Conservation (phyloP, 1,140 invertebrate species). For the Cheumatopsyche charites region DNA sequence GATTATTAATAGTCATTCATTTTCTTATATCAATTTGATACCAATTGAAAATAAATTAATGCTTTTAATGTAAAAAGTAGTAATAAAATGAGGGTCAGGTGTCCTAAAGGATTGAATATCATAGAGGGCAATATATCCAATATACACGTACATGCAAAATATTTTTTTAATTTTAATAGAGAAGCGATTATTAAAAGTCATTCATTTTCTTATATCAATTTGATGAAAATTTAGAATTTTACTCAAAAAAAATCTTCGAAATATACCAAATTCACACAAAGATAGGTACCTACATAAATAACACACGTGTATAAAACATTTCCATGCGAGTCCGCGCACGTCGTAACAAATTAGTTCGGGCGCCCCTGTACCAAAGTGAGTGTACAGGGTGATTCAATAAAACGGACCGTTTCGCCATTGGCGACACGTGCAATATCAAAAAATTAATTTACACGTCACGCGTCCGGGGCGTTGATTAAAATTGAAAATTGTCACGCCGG, state of each 20-base stretch:
- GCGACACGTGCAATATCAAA: constrained; percentile 15
- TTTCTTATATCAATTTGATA: too few relatives aligned
- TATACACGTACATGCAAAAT: too few relatives aligned
- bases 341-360: constrained; percentile 12
- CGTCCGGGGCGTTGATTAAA: constrained; percentile 7
- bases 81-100: too few relatives aligned
- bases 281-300: not conserved
- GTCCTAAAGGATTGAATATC: too few relatives aligned
- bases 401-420: not conserved
- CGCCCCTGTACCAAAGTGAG: not conserved
- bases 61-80: too few relatives aligned
- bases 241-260: not conserved
- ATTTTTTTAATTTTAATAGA: too few relatives aligned
- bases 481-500: constrained; percentile 22
- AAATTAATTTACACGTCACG: constrained; percentile 10
- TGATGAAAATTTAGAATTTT: too few relatives aligned
- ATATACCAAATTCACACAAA: not conserved
- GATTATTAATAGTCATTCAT: too few relatives aligned
- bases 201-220: too few relatives aligned
- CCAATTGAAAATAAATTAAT: too few relatives aligned
- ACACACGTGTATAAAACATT: not conserved
- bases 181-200: too few relatives aligned
- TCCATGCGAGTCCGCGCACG: not conserved
- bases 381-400: constrained; percentile 23
- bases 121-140: too few relatives aligned